Percentiles rank a stretch among this genome's conserved stretches.
phyloP scores from a whole-genome alignment of 2,797 vertebrate species.

The Glossophaga mutica region DNA sequence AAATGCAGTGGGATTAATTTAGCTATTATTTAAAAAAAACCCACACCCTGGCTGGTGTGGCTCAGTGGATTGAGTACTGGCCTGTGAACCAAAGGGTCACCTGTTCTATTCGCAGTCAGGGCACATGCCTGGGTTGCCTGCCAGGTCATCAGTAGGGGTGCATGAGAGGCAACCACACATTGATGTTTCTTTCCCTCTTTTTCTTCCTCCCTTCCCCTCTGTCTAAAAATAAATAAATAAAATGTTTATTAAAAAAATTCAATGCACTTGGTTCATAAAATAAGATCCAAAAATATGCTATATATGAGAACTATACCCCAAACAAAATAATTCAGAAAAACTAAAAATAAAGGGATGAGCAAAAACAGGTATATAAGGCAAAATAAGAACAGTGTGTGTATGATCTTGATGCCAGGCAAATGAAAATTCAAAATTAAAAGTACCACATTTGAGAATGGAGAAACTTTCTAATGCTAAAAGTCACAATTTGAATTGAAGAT shows the following conservation, averaged over 20 bases:
- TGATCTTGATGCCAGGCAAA: neutral
- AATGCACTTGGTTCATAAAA: neutral
- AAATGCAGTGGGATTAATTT: neutral
- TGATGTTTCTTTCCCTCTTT: too few species aligned
- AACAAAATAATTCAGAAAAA: neutral
- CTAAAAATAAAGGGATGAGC: neutral
- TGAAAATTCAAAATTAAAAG: neutral
- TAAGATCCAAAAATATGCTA: neutral
- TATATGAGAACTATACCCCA: neutral
- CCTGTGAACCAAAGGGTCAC: too few species aligned
- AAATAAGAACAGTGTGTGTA: neutral
- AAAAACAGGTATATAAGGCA: neutral
- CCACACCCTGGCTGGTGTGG: too few species aligned
- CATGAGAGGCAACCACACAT: too few species aligned
- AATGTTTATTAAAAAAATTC: neutral
- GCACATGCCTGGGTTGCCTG: too few species aligned
- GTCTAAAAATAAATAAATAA: neutral
- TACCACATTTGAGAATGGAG: neutral
- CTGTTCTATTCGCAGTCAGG: too few species aligned
- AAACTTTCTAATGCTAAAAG: neutral
- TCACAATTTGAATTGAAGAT: neutral
- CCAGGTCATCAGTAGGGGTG: too few species aligned
- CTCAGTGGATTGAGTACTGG: too few species aligned
- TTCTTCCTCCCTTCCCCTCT: too few species aligned
- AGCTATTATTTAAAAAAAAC: neutral